A percentile compares a stretch with the other conserved stretches of the same genome.
These are phyloP conservation scores for Aramus guarauna DNA, from an alignment of 2,113 vertebrate species.

Conservation along the genomic window DNA sequence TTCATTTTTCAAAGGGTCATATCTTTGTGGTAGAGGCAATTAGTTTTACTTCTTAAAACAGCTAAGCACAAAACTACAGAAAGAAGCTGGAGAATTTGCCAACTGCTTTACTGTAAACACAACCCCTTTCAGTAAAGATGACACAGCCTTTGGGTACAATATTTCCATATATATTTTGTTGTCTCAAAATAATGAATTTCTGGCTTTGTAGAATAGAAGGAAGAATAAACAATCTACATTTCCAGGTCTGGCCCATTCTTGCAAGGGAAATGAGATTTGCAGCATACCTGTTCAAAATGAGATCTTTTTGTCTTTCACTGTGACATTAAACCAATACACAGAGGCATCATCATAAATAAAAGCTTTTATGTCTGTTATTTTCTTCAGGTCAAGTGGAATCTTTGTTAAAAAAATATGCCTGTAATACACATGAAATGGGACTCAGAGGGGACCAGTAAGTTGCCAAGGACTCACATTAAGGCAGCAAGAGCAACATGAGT, in stretches of 20 bases:
- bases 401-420: background rate
- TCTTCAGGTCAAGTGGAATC: background rate
- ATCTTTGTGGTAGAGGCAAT: background rate
- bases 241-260: background rate
- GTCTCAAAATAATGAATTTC: background rate
- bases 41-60: background rate
- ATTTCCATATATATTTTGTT: background rate
- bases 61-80: background rate
- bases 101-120: background rate
- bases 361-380: background rate
- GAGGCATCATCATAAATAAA: background rate
- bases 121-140: background rate
- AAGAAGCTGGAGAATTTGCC: background rate
- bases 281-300: background rate
- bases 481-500: background rate
- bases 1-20: background rate
- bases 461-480: background rate
- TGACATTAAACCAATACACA: background rate
- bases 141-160: background rate
- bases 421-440: background rate
- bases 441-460: background rate
- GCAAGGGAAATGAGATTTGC: background rate
- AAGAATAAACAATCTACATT: background rate
- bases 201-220: background rate
- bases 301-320: background rate